Evolutionary conservation across 2,888 invertebrate species (phyloP), one percentile per base, ranked within the genome.

Genomic region (Lithosia quadra): DNA sequence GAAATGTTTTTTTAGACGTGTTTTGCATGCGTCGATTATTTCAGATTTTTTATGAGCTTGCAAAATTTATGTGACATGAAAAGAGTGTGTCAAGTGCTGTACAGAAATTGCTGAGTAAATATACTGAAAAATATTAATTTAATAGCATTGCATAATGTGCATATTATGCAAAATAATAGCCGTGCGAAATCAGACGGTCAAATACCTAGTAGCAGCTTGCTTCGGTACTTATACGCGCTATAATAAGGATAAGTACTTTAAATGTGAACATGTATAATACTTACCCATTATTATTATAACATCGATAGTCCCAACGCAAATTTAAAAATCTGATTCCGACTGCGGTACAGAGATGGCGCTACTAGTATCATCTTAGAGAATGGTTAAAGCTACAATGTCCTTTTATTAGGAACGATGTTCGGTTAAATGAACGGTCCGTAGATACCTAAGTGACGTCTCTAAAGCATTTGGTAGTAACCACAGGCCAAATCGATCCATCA

Each of bases 1-100:
- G 86, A 84, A 90, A 90, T 88, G 84, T 88, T 88, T 88, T 84
- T 83, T 83, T 79, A 81, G 83, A 86, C 85, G 86, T 87, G 87
- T 87, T 89, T 89, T 88, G 87, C 88, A 84, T 89, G 82, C 73
- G 81, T 77, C 83, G 84, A 86, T 88, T 85, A 84, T 84, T 81
- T 76, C 70, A 78, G 72, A 73, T 74, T 80, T 76, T 76, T 77
- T 72, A 65, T 63, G 65, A 53, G 15, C 36, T 49, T 56, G 60
- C 65, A 56, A 56, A 65, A 63, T 72, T 55, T 62, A 55, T 65
- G 65, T 60, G 43, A 73, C 65, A 57, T 68, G 69, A 66, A 55
- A 67, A 56, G n/a, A 7, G n/a, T 67, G 63, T 68, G 36, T 24
- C 13, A 61, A 62, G 36, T 57, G 36, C n/a, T 18, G n/a, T 15